A percentile compares a stretch with the other conserved stretches of the same genome.
Conservation (phyloP, 2,888 invertebrate species). For the Romanomermis culicivorax region DNA sequence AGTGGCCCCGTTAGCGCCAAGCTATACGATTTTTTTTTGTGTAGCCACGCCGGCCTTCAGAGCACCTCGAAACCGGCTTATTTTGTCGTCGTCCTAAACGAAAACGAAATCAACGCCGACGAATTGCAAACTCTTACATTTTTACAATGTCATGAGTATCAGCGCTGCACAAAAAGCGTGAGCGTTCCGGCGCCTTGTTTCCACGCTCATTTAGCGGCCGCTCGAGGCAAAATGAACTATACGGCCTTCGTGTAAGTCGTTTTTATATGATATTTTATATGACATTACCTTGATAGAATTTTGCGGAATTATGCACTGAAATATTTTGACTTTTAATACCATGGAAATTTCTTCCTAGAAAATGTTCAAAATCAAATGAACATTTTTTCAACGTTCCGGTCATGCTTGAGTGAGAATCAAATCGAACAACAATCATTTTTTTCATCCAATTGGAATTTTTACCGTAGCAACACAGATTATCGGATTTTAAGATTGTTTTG, state of each 20-base stretch:
- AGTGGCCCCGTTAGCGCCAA: not conserved
- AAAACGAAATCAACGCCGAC: not conserved
- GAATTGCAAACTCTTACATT: not conserved
- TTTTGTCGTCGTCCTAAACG: not conserved
- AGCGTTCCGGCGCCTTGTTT: not conserved
- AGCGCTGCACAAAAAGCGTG: conserved; percentile 1
- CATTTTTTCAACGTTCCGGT: too few species aligned
- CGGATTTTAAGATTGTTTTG: too few species aligned
- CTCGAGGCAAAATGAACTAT: not conserved
- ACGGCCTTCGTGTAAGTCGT: not conserved
- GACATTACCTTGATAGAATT: too few species aligned
- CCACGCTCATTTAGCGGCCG: not conserved
- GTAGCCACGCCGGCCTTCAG: not conserved
- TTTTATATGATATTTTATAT: too few species aligned
- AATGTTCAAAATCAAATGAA: too few species aligned
- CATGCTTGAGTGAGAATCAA: too few species aligned
- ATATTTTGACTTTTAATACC: too few species aligned
- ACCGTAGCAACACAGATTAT: too few species aligned
- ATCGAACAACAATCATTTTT: too few species aligned
- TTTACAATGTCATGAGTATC: not conserved
- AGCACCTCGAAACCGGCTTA: not conserved
- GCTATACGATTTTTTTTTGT: not conserved
- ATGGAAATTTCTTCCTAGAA: too few species aligned
- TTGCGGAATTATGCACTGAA: too few species aligned
- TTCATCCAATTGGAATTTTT: too few species aligned